These are phyloP conservation scores for Atractosteus spatula DNA, from an alignment of 2,113 vertebrate genomes.

Conservation along the genomic window DNA sequence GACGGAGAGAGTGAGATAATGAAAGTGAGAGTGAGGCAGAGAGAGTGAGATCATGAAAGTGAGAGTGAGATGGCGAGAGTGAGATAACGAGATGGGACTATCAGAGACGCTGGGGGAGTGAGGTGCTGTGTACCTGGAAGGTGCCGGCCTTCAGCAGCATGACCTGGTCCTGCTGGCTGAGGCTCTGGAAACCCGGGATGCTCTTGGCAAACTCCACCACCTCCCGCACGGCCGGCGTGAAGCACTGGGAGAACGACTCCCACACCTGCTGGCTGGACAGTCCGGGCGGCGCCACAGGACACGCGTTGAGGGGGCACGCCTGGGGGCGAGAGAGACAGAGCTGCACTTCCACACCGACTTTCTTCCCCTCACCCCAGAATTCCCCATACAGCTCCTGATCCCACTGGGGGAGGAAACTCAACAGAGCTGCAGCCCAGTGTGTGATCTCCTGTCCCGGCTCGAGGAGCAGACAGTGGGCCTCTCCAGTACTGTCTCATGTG, in stretches of 20 bases:
- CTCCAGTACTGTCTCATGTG: too few relatives aligned
- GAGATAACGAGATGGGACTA: too few relatives aligned
- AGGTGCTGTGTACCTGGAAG: slow-evolving; percentile 63
- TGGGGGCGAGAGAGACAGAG: slow-evolving; percentile 28
- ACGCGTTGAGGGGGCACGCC: slow-evolving; percentile 72
- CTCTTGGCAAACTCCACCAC: slow-evolving; percentile 76
- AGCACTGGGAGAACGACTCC: slow-evolving; percentile 75
- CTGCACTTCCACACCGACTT: too few relatives aligned
- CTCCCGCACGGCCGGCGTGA: slow-evolving; percentile 73
- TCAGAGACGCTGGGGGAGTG: not conserved
- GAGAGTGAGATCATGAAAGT: slow-evolving; percentile 1
- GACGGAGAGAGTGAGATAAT: not conserved
- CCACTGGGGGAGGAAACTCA: too few relatives aligned
- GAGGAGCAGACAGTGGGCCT: too few relatives aligned
- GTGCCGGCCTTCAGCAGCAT: slow-evolving; percentile 76
- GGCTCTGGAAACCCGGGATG: slow-evolving; percentile 72
- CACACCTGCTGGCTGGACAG: slow-evolving; percentile 66
- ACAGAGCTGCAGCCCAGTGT: too few relatives aligned
- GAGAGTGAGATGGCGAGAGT: not conserved
- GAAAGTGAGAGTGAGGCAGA: not conserved
- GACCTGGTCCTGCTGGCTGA: slow-evolving; percentile 74
- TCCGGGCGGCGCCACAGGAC: slow-evolving; percentile 59
- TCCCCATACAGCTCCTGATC: too few relatives aligned
- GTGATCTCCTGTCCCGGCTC: too few relatives aligned
- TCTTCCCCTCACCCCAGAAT: too few relatives aligned